Percentiles rank a stretch among this genome's conserved stretches.
phyloP scores from a whole-genome alignment of 2,797 vertebrate genomes.

The Anisognathus igniventris region DNA sequence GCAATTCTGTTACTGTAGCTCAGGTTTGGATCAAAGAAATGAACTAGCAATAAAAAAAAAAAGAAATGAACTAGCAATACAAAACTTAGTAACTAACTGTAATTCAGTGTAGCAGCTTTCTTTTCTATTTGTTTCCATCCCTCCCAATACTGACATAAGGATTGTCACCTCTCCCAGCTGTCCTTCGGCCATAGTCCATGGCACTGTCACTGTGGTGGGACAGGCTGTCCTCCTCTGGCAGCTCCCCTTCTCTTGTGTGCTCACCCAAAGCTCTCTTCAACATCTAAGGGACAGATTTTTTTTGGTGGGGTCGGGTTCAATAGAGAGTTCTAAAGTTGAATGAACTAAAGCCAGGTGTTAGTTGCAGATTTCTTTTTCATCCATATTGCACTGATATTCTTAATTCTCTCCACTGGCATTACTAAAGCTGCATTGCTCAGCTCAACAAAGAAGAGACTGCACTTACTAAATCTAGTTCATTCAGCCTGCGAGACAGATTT shows the following conservation, averaged over 20 bases:
- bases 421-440: neutral
- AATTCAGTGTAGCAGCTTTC: neutral
- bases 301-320: neutral
- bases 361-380: neutral
- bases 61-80: neutral
- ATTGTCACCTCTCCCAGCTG: constrained; percentile 67
- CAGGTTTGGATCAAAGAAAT: neutral
- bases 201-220: constrained; percentile 86
- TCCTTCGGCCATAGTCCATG: constrained; percentile 74
- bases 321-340: neutral
- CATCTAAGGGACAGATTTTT: constrained; percentile 76
- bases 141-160: neutral
- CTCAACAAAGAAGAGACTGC: neutral
- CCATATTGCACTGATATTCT: neutral
- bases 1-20: neutral
- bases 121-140: neutral
- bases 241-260: constrained; percentile 52
- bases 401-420: neutral
- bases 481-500: constrained; percentile 82
- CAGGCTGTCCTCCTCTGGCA: constrained; percentile 78
- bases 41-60: neutral
- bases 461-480: constrained; percentile 85
- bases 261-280: constrained; percentile 83
- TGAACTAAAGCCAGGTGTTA: neutral
- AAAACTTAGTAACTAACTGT: neutral